phyloP scores from a whole-genome alignment of 2,113 vertebrate genomes.

The Lipophrys pholis region DNA sequence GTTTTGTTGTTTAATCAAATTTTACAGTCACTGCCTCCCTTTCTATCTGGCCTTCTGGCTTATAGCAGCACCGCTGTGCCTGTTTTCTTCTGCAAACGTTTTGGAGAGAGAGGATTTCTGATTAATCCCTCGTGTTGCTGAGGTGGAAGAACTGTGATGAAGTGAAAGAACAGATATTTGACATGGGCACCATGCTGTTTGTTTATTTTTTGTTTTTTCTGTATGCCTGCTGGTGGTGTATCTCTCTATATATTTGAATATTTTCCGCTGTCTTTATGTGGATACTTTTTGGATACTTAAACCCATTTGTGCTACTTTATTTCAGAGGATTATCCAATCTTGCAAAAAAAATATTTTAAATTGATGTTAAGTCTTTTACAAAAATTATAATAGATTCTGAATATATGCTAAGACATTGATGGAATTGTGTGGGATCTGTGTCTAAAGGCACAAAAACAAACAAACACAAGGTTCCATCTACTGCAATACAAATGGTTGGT shows the following conservation, averaged over 20 bases:
- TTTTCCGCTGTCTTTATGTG: not conserved
- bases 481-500: too few species aligned
- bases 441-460: too few species aligned
- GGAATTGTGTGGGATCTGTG: too few species aligned
- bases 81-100: slow-evolving; percentile 11
- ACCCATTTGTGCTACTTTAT: too few species aligned
- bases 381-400: not conserved
- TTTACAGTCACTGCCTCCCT: slow-evolving; percentile 31
- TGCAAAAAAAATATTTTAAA: not conserved
- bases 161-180: slow-evolving; percentile 18
- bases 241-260: not conserved
- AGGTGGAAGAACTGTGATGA: slow-evolving; percentile 16
- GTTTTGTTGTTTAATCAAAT: slow-evolving; percentile 58
- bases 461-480: too few species aligned
- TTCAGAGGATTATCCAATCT: too few species aligned
- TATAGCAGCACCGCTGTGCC: not conserved
- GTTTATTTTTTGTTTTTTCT: not conserved
- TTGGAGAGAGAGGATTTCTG: not conserved
- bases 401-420: too few species aligned
- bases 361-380: not conserved
- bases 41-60: slow-evolving; percentile 32
- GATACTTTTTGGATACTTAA: not conserved
- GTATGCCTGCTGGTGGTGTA: slow-evolving; percentile 1
- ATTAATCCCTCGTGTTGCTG: slow-evolving; percentile 41
- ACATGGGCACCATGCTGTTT: not conserved